Evolutionary conservation across 2,113 vertebrate genomes (phyloP).

Genomic region (Fulica atra): DNA sequence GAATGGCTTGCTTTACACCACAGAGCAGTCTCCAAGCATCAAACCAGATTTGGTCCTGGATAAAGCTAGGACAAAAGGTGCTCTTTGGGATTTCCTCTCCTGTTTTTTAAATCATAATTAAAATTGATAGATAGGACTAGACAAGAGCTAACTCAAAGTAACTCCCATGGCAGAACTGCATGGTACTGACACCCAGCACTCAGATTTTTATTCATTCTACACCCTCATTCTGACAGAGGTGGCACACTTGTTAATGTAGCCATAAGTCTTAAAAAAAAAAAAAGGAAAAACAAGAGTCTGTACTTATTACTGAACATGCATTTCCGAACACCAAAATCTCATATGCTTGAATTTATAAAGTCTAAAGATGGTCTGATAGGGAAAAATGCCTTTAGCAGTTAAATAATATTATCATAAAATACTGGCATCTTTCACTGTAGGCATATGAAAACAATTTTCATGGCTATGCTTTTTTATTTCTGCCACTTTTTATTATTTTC

Average conservation of each 20-base stretch:
- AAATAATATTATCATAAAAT: not conserved
- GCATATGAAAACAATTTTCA: not conserved
- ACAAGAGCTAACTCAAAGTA: not conserved
- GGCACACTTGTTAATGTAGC: not conserved
- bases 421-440: not conserved
- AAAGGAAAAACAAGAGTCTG: not conserved
- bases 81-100: not conserved
- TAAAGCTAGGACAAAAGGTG: not conserved
- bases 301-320: not conserved
- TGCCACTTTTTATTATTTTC: not conserved
- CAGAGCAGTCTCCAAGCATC: not conserved
- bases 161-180: not conserved
- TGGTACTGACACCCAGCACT: not conserved
- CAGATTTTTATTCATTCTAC: not conserved
- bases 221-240: not conserved
- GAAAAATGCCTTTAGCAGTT: not conserved
- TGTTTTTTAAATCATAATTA: not conserved
- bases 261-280: not conserved
- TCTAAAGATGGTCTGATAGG: not conserved
- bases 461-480: not conserved
- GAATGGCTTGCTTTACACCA: not conserved
- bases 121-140: not conserved
- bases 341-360: not conserved
- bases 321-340: not conserved
- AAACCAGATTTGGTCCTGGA: not conserved